Conservation (phyloP, 2,113 vertebrate genomes). For the Ophiodon elongatus region DNA sequence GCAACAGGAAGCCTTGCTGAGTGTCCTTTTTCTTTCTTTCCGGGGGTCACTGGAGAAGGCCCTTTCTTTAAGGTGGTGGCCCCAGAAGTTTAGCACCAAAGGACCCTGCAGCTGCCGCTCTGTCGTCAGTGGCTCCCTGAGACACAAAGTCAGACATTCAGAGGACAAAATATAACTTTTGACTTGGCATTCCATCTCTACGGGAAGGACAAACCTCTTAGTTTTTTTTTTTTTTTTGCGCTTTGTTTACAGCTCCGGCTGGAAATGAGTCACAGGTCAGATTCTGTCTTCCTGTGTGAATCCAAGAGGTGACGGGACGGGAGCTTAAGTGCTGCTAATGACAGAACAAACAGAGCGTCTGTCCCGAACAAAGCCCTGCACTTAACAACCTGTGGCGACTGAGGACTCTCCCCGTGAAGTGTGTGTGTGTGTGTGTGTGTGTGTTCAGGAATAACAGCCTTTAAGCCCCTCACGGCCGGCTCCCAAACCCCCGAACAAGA, state of each 20-base stretch:
- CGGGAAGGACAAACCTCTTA: neutral
- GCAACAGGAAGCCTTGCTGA: slow-evolving; percentile 41
- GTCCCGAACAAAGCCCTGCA: slow-evolving; percentile 42
- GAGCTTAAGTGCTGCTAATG: slow-evolving; percentile 51
- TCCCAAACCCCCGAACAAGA: slow-evolving; percentile 43
- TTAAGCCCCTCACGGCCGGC: slow-evolving; percentile 52
- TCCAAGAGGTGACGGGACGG: slow-evolving; percentile 40
- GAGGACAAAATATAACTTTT: neutral
- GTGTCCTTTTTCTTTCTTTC: slow-evolving; percentile 25
- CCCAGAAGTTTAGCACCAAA: slow-evolving; percentile 79
- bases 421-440: slow-evolving; percentile 12
- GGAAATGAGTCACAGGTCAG: slow-evolving; percentile 21
- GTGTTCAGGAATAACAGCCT: slow-evolving; percentile 59
- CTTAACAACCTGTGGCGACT: slow-evolving; percentile 19
- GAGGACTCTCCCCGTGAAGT: slow-evolving; percentile 30
- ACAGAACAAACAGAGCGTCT: slow-evolving; percentile 59
- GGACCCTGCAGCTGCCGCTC: slow-evolving; percentile 44
- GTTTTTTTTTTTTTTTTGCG: neutral
- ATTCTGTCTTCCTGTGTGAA: slow-evolving; percentile 54
- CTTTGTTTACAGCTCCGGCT: neutral
- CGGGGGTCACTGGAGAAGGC: slow-evolving; percentile 8
- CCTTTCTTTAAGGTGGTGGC: slow-evolving; percentile 28
- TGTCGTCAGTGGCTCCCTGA: slow-evolving; percentile 79
- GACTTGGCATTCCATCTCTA: neutral
- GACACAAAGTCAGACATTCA: slow-evolving; percentile 33